phyloP scores from a whole-genome alignment of 2,113 vertebrate species.

The Channa argus region DNA sequence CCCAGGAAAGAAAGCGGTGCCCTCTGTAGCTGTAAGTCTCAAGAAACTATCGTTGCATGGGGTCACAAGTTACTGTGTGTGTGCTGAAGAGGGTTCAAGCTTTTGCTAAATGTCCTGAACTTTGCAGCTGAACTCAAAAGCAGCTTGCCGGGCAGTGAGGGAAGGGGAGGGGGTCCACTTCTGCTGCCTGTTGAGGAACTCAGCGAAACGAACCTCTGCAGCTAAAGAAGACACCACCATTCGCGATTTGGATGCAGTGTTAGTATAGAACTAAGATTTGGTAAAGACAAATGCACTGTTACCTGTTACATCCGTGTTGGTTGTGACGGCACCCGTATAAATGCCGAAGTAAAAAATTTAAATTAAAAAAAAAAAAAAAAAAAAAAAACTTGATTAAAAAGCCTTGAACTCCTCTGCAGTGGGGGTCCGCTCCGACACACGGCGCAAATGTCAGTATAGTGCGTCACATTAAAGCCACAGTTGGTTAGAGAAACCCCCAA shows the following conservation, averaged over 20 bases:
- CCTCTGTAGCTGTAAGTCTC: neutral
- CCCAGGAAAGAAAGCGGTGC: no score
- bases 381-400: constrained; percentile 46
- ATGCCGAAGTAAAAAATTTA: no score
- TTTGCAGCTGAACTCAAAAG: no score
- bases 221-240: constrained; percentile 27
- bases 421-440: constrained; percentile 55
- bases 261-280: neutral
- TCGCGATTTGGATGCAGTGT: neutral
- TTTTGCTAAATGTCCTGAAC: neutral
- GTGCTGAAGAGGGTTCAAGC: neutral
- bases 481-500: constrained; percentile 41
- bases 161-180: no score
- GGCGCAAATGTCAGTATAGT: constrained; percentile 56
- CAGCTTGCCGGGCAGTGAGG: no score
- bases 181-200: constrained; percentile 59
- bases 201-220: constrained; percentile 23
- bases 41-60: neutral
- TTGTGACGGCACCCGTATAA: neutral
- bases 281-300: constrained; percentile 1
- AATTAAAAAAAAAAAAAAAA: no score
- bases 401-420: constrained; percentile 56
- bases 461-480: constrained; percentile 78
- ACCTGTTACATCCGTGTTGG: constrained; percentile 64
- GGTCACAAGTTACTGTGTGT: neutral